phyloP scores from a whole-genome alignment of 2,888 invertebrate species.

The Lasiommata megera region DNA sequence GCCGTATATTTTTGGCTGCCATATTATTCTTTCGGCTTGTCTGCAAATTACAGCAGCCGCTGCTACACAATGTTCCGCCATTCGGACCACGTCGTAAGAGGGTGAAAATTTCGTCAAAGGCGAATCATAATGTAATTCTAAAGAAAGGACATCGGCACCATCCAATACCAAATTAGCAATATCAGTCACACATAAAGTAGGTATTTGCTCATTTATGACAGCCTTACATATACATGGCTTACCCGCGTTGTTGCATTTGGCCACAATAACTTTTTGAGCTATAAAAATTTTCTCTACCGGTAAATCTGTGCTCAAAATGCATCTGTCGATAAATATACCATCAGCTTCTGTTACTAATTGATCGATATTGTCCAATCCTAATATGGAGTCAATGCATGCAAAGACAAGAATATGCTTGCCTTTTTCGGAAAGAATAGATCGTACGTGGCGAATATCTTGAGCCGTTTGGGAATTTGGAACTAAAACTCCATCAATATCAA shows the following conservation, averaged over 20 bases:
- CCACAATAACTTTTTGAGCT: slow-evolving; percentile 92
- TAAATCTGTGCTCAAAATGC: slow-evolving; percentile 91
- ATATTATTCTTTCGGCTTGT: slow-evolving; percentile 92
- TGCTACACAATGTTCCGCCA: slow-evolving; percentile 85
- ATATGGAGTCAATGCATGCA: slow-evolving; percentile 60
- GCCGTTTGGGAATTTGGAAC: slow-evolving; percentile 56
- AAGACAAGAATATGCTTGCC: slow-evolving; percentile 70
- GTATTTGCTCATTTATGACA: slow-evolving; percentile 91
- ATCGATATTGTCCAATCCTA: slow-evolving; percentile 80
- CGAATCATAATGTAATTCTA: slow-evolving; percentile 83
- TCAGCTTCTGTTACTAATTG: slow-evolving; percentile 89
- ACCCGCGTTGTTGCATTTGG: slow-evolving; percentile 90
- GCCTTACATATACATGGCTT: slow-evolving; percentile 95
- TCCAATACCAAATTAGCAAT: slow-evolving; percentile 96
- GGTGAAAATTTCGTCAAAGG: slow-evolving; percentile 59
- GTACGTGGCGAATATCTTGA: slow-evolving; percentile 55
- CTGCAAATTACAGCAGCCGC: slow-evolving; percentile 88
- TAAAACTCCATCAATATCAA: slow-evolving; percentile 68
- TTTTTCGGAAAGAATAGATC: slow-evolving; percentile 55
- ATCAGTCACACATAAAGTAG: slow-evolving; percentile 89
- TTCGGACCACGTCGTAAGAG: slow-evolving; percentile 56
- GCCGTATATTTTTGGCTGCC: slow-evolving; percentile 89
- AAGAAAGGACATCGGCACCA: slow-evolving; percentile 92
- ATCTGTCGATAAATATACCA: slow-evolving; percentile 93
- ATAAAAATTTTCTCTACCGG: slow-evolving; percentile 93